Evolutionary conservation across 1,140 invertebrate genomes (phyloP).

Genomic region (Macrotrachela quadricornifera): DNA sequence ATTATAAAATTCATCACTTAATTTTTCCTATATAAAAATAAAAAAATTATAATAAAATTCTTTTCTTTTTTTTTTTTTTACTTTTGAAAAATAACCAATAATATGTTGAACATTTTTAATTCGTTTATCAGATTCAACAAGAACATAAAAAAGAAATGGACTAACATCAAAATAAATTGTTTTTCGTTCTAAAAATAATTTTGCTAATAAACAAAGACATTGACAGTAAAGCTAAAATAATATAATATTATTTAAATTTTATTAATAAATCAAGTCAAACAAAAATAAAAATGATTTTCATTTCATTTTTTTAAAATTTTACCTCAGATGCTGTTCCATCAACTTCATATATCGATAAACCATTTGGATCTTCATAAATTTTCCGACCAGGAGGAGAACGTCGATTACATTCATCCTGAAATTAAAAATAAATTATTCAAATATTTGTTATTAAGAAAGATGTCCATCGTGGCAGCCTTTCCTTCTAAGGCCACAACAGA

Average conservation of each 20-base stretch:
- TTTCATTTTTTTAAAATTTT: no score
- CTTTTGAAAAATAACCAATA: slow-evolving; percentile 95
- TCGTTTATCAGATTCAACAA: slow-evolving; percentile 65
- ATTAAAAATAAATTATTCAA: slow-evolving; percentile 30
- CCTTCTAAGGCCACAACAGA: no score
- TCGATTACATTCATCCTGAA: slow-evolving; percentile 53
- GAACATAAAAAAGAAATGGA: slow-evolving; percentile 82
- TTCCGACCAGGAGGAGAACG: slow-evolving; percentile 67
- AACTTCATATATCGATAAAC: slow-evolving; percentile 58
- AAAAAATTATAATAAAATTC: no score
- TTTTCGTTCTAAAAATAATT: slow-evolving; percentile 89
- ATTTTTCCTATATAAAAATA: slow-evolving; percentile 46
- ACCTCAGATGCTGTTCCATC: slow-evolving; percentile 44
- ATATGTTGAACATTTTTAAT: slow-evolving; percentile 62
- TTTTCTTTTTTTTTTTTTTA: no score
- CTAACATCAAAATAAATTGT: slow-evolving; percentile 92
- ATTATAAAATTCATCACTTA: slow-evolving; percentile 92
- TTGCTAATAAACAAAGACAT: slow-evolving; percentile 77
- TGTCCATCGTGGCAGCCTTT: no score
- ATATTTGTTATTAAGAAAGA: no score
- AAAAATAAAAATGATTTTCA: no score
- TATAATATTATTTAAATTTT: no score
- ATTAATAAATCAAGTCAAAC: no score
- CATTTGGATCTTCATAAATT: slow-evolving; percentile 67
- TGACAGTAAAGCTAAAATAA: slow-evolving; percentile 58